Conservation (phyloP, 2,797 vertebrate species). For the Pempheris klunzingeri region DNA sequence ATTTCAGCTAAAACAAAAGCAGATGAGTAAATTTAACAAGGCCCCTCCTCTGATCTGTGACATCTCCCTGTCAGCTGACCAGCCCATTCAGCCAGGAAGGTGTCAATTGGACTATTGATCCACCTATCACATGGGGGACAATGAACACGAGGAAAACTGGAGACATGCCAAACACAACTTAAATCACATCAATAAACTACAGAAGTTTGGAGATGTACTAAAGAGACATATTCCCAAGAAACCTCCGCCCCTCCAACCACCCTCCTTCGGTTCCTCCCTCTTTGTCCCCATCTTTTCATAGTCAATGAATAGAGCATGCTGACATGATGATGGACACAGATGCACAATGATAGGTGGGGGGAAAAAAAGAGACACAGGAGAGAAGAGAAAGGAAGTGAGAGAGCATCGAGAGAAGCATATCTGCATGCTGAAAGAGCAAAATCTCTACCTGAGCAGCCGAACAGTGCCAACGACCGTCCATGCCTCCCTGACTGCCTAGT, state of each 20-base stretch:
- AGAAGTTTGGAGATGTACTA: conserved; percentile 37
- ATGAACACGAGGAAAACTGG: conserved; percentile 29
- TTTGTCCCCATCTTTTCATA: conserved; percentile 44
- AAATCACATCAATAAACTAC: conserved; percentile 34
- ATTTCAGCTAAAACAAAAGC: conserved; percentile 47
- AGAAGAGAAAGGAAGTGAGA: conserved; percentile 6
- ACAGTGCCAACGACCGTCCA: conserved; percentile 84
- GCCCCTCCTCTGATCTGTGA: conserved; percentile 72
- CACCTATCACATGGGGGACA: conserved; percentile 46
- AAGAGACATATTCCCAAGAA: conserved; percentile 13
- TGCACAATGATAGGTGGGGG: conserved; percentile 20
- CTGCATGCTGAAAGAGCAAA: conserved; percentile 75
- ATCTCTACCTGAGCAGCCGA: conserved; percentile 84
- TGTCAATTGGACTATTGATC: conserved; percentile 69
- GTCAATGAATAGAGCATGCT: conserved; percentile 61
- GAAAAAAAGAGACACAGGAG: conserved; percentile 26
- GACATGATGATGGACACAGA: conserved; percentile 55
- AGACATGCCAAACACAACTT: conserved; percentile 50
- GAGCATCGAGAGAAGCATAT: conserved; percentile 26
- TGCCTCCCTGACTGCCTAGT: conserved; percentile 82
- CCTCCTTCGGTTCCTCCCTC: conserved; percentile 29
- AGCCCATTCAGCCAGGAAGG: conserved; percentile 42
- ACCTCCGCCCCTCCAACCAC: conserved; percentile 11
- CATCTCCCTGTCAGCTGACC: conserved; percentile 71
- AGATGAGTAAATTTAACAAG: conserved; percentile 33